phyloP scores from a whole-genome alignment of 1,140 invertebrate species.

The Paracyclopina nana region DNA sequence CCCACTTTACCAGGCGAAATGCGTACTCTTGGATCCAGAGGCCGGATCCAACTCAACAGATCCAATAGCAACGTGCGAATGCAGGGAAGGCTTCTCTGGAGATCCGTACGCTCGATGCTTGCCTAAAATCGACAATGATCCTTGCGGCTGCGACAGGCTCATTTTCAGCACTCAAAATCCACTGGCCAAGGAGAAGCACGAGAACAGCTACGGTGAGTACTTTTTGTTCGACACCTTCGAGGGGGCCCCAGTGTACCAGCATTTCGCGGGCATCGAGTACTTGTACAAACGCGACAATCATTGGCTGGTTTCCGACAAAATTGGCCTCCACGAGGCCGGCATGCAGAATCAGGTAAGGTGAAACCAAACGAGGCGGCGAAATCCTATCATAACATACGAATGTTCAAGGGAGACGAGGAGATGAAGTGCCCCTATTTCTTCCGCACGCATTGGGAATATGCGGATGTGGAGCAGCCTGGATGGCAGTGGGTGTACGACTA shows the following conservation, averaged over 20 bases:
- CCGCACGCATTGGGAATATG: neutral
- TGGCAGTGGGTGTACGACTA: conserved; percentile 4
- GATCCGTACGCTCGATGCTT: neutral
- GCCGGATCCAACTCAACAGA: neutral
- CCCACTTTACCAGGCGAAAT: too few species aligned
- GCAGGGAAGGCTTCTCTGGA: neutral
- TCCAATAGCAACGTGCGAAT: neutral
- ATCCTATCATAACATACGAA: too few species aligned
- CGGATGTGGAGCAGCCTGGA: neutral
- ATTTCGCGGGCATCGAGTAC: conserved; percentile 1
- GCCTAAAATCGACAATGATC: neutral
- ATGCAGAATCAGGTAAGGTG: neutral
- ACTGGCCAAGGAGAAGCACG: neutral
- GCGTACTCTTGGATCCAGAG: too few species aligned
- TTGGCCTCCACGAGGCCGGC: neutral
- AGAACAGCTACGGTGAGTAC: neutral
- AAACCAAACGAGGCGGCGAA: too few species aligned
- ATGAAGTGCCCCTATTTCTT: neutral
- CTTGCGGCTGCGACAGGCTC: neutral
- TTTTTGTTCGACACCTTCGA: neutral
- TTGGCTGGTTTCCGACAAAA: neutral
- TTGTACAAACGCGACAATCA: neutral
- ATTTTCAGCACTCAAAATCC: neutral
- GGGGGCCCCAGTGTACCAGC: neutral
- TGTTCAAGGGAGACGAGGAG: too few species aligned